Evolutionary conservation across 2,888 invertebrate species (phyloP), one percentile per base, ranked within the genome.

Genomic region (Quadriops clusia): DNA sequence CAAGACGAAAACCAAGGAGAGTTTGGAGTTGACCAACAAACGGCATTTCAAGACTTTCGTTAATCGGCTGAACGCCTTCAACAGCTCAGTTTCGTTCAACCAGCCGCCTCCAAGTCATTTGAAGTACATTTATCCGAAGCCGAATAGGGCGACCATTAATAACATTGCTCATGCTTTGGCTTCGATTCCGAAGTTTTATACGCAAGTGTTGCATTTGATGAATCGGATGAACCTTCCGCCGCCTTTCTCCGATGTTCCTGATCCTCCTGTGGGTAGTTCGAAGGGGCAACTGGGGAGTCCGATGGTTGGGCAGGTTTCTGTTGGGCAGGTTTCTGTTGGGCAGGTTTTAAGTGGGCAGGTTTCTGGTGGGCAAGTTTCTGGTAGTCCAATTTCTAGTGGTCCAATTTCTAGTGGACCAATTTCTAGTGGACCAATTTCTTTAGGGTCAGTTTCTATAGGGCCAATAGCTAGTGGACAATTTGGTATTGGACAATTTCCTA

Each of bases 211-310:
- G 25, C 93, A 94, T 63, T 67, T 94, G 30, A 93, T 94, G 93
- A 94, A 94, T 55, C 84, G 82, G 61, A 89, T 94, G 89, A 84
- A 82, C 55, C 60, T 94, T 27, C 79, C 83, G 10, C 73, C 79
- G 23, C 94, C 94, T 1, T 93, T 94, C 61, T 69, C 56, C 9
- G 41, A 47, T 43, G 49, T 54, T 34, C 56, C 52, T 26, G 58
- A 41, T 63, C 68, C 50, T 60, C 67, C 26, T n/a, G n/a, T n/a
- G n/a, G n/a, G n/a, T n/a, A n/a, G n/a, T n/a, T n/a, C n/a, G n/a
- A n/a, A n/a, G n/a, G n/a, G n/a, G n/a, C n/a, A n/a, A n/a, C n/a
- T n/a, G n/a, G n/a, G n/a, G n/a, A n/a, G n/a, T n/a, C n/a, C n/a
- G n/a, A n/a, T n/a, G n/a, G n/a, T n/a, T n/a, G n/a, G n/a, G n/a